Conservation (phyloP, 2,797 vertebrate genomes). For the Champsocephalus esox region DNA sequence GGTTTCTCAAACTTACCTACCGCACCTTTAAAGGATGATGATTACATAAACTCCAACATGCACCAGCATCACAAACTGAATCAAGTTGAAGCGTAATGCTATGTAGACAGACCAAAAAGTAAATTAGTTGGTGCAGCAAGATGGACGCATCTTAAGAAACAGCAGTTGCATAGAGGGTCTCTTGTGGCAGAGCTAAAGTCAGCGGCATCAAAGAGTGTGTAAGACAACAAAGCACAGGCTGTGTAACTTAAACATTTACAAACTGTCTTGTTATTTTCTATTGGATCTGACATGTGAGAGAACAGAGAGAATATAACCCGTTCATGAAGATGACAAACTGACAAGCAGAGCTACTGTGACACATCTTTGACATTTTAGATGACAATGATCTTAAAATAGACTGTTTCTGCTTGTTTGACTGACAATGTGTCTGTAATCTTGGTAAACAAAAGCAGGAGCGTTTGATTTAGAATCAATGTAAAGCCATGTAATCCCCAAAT, state of each 20-base stretch:
- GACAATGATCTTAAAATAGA: conserved; percentile 39
- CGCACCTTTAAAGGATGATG: background rate
- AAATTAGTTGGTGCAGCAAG: no score
- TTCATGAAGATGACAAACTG: conserved; percentile 31
- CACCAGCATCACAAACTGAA: background rate
- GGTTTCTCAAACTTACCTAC: no score
- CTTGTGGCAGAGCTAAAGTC: conserved; percentile 12
- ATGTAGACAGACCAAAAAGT: background rate
- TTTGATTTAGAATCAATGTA: conserved; percentile 26
- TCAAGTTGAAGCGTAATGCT: background rate
- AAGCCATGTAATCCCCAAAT: conserved; percentile 26
- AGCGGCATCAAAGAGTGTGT: background rate
- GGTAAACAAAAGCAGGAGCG: conserved; percentile 22
- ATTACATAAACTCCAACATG: background rate
- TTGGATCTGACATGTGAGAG: conserved; percentile 31
- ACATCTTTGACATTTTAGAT: conserved; percentile 10
- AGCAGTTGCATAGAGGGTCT: conserved; percentile 9
- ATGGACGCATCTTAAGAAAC: no score
- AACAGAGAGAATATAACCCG: conserved; percentile 25
- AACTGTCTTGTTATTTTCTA: conserved; percentile 13
- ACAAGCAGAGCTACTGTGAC: background rate
- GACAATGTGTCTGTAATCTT: conserved; percentile 32
- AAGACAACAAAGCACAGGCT: conserved; percentile 11
- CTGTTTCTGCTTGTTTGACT: conserved; percentile 7
- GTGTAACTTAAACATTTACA: conserved; percentile 37